phyloP scores from a whole-genome alignment of 2,888 invertebrate genomes.

The Caenorhabditis japonica region DNA sequence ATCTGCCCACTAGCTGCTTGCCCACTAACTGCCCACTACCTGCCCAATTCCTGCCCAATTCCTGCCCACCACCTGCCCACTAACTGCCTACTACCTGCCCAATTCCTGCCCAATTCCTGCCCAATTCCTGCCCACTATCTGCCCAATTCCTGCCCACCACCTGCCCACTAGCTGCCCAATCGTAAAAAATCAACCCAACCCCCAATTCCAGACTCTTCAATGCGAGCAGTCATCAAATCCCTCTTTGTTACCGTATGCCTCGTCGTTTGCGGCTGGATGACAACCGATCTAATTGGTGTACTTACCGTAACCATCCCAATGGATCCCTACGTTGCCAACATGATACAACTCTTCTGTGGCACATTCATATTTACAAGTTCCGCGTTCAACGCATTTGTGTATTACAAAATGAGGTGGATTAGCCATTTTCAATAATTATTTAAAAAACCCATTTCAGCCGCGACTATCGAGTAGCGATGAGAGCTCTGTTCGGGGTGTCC shows the following conservation, averaged over 20 bases:
- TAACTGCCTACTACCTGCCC: no score
- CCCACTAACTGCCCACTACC: no score
- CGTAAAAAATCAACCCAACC: no score
- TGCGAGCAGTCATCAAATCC: conserved; percentile 40
- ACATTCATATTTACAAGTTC: conserved; percentile 41
- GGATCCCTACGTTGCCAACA: conserved; percentile 25
- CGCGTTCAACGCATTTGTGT: conserved; percentile 41
- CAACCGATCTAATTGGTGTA: conserved; percentile 40
- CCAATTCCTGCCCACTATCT: no score
- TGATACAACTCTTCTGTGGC: conserved; percentile 45
- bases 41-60: no score
- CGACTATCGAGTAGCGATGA: conserved; percentile 38
- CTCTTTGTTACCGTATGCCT: conserved; percentile 32
- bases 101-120: no score
- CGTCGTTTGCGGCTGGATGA: conserved; percentile 48
- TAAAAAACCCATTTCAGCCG: no score
- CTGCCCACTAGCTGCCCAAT: no score
- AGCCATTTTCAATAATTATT: no score
- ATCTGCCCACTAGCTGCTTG: no score
- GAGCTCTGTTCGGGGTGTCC: conserved; percentile 21
- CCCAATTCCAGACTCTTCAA: conserved; percentile 22
- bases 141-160: no score
- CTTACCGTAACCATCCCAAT: conserved; percentile 39
- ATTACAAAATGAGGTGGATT: conserved; percentile 44
- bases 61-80: no score